These are phyloP conservation scores for Pipa parva DNA, from an alignment of 2,113 vertebrate genomes.

Conservation along the genomic window DNA sequence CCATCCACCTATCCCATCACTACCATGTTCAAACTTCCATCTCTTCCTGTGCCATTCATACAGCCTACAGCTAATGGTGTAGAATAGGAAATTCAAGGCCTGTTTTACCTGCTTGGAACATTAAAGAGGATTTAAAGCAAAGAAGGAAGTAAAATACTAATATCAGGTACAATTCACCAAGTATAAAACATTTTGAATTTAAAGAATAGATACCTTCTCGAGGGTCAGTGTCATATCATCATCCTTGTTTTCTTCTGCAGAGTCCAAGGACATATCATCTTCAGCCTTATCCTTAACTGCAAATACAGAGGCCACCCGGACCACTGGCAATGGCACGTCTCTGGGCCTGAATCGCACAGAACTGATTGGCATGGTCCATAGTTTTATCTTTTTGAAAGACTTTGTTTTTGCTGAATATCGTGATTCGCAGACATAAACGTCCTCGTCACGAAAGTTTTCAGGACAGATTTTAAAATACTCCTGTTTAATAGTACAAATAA, in stretches of 20 bases:
- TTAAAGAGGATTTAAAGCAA: too few species aligned
- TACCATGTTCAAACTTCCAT: too few species aligned
- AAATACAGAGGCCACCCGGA: conserved; percentile 95
- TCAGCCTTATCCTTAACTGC: conserved; percentile 80
- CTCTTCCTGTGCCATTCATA: too few species aligned
- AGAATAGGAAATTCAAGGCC: too few species aligned
- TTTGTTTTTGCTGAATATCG: conserved; percentile 97
- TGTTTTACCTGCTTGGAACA: too few species aligned
- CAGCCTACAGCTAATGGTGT: too few species aligned
- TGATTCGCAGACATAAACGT: conserved; percentile 94
- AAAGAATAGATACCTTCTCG: conserved; percentile 77
- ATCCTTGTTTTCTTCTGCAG: conserved; percentile 73
- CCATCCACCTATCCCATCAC: too few species aligned
- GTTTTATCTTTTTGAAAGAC: conserved; percentile 97
- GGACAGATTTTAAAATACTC: conserved; percentile 97
- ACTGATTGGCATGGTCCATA: conserved; percentile 96
- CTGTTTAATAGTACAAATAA: conserved; percentile 57
- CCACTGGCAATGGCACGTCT: conserved; percentile 87
- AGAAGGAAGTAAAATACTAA: too few species aligned
- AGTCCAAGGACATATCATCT: conserved; percentile 77
- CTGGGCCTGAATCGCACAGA: conserved; percentile 87
- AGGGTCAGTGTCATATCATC: conserved; percentile 64
- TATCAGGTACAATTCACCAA: too few species aligned
- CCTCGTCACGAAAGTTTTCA: conserved; percentile 86
- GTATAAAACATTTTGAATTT: too few species aligned